Conservation (phyloP, 30 jellyfish, hydroid and myxozoan species). For the Sanderia malayensis region DNA sequence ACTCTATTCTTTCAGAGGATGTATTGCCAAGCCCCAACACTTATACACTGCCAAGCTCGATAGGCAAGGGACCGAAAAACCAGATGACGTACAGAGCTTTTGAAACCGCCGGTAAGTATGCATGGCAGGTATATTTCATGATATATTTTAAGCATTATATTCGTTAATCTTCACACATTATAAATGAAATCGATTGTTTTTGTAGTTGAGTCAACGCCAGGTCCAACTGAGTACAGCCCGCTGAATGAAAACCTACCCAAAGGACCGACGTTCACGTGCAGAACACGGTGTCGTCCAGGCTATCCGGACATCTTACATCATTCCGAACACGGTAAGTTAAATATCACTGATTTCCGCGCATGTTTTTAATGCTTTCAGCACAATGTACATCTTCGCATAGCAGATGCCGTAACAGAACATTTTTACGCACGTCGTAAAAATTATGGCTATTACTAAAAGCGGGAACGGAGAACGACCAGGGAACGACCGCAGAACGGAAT, state of each 20-base stretch:
- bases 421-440: too few species aligned
- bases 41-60: slow-evolving; percentile 48
- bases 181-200: background rate
- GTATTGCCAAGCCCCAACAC: slow-evolving; percentile 63
- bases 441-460: too few species aligned
- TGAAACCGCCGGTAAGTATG: slow-evolving; percentile 72
- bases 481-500: too few species aligned
- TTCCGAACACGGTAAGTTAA: slow-evolving; percentile 43
- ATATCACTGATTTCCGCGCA: too few species aligned
- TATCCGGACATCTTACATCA: slow-evolving; percentile 62
- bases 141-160: too few species aligned
- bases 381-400: too few species aligned
- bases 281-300: slow-evolving; percentile 48
- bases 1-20: slow-evolving; percentile 23
- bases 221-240: slow-evolving; percentile 53
- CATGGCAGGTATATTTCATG: too few species aligned
- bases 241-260: slow-evolving; percentile 28
- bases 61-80: slow-evolving; percentile 43
- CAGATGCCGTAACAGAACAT: too few species aligned
- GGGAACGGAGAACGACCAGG: too few species aligned
- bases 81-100: slow-evolving; percentile 76
- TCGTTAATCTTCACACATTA: too few species aligned
- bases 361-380: too few species aligned
- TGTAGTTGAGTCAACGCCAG: slow-evolving; percentile 56
- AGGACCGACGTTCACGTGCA: slow-evolving; percentile 60